Conservation (phyloP, 2,888 invertebrate genomes). For the Troilus luridus region DNA sequence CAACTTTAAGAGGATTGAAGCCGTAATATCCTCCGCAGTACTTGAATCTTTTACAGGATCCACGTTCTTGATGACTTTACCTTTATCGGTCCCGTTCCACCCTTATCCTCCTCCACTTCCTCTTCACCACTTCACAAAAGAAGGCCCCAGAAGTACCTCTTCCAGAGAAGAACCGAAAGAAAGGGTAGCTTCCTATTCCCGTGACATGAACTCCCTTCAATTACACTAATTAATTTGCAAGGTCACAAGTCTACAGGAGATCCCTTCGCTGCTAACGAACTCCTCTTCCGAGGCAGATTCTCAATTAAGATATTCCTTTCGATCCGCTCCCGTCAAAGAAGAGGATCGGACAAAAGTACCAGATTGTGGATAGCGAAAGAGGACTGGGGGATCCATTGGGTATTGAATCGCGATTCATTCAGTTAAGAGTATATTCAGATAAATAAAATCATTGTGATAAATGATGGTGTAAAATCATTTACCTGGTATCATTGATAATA, state of each 20-base stretch:
- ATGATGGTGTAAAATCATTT: too few species aligned
- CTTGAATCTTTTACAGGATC: background rate
- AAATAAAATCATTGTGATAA: too few species aligned
- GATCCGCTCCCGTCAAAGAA: background rate
- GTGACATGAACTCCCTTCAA: background rate
- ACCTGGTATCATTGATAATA: too few species aligned
- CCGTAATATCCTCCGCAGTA: background rate
- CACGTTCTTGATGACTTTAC: background rate
- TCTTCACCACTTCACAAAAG: background rate
- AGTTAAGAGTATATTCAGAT: background rate
- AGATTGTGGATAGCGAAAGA: background rate
- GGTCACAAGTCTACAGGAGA: background rate
- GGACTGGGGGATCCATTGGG: background rate
- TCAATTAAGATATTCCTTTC: conserved; percentile 44
- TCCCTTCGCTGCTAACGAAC: background rate
- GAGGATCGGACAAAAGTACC: background rate
- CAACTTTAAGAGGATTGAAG: background rate
- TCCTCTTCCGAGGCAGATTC: background rate
- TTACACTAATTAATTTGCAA: conserved; percentile 17
- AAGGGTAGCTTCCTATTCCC: background rate
- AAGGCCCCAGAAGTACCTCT: background rate
- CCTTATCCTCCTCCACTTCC: background rate
- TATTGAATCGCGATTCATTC: background rate
- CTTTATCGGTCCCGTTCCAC: background rate
- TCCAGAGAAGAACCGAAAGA: background rate